phyloP scores from a whole-genome alignment of 2,888 invertebrate species.

The Nomada hirtipes region DNA sequence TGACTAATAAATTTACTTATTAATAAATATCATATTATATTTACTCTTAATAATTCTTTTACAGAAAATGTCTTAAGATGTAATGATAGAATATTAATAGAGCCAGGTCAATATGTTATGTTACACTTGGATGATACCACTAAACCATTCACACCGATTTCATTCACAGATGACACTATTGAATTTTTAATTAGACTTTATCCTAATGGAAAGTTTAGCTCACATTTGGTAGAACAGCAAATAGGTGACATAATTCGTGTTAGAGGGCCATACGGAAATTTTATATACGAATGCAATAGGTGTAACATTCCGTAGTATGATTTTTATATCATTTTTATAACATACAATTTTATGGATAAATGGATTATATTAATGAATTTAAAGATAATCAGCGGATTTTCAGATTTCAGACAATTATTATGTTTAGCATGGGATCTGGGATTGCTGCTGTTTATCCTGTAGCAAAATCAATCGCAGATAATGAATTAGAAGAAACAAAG shows the following conservation, averaged over 20 bases:
- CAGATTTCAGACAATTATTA: constrained; percentile 78
- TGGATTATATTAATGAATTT: background rate
- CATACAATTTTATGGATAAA: background rate
- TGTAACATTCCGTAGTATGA: constrained; percentile 41
- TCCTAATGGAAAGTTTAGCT: constrained; percentile 74
- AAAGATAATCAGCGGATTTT: constrained; percentile 14
- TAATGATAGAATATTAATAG: constrained; percentile 64
- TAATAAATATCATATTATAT: background rate
- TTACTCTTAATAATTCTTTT: constrained; percentile 23
- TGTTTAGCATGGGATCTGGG: constrained; percentile 81
- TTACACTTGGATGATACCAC: constrained; percentile 69
- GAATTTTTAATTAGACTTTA: constrained; percentile 78
- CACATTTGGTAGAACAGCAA: constrained; percentile 54
- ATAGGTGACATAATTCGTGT: constrained; percentile 72
- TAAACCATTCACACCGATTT: constrained; percentile 80
- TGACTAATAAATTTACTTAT: constrained; percentile 7
- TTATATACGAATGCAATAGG: constrained; percentile 78
- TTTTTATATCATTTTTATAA: constrained; percentile 12
- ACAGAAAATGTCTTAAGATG: constrained; percentile 43
- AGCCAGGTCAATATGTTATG: constrained; percentile 79
- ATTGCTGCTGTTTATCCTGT: constrained; percentile 80
- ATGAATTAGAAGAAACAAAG: constrained; percentile 79
- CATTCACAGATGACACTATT: constrained; percentile 71
- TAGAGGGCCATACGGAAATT: constrained; percentile 81
- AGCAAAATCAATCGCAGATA: constrained; percentile 74